Base-by-base conservation (phyloP, 2,113 vertebrate genomes). In the Cephalopholis sonnerati region DNA sequence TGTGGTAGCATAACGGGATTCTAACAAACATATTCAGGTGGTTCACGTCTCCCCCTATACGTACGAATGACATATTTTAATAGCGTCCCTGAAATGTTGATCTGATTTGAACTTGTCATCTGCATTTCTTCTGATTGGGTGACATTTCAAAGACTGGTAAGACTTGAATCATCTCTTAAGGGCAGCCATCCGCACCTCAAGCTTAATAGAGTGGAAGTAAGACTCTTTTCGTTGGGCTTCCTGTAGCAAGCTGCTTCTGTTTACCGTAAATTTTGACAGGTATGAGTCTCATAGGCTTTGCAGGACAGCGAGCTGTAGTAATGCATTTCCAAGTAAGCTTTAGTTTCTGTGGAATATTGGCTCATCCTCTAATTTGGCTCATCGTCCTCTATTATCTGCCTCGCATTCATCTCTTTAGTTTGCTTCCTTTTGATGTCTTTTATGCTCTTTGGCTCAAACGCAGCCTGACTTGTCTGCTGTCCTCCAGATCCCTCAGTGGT, bases 401-500 rank as follows among this genome's bases (percentile, higher is more conserved):
- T 39, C 24, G 44, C 20, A 16, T 29, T 55, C n/a, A 25, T 76
- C 13, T 25, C 24, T 22, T 20, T 5, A 9, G 8, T 54, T 3
- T 51, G 29, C 1, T 0, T 36, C 77, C 58, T 12, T 53, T 9
- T 9, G 17, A 32, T 36, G 2, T 13, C 3, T 63, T 65, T 51
- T 11, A 36, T 41, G 5, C 24, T 59, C 7, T 54, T 48, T 1
- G 8, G n/a, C 5, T 74, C 39, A 63, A 50, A 25, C n/a, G 7
- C 65, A 59, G 24, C 0, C 20, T 9, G 13, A n/a, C 51, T 24
- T 51, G 6, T 20, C 24, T 18, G 3, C 57, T 61, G 10, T 54
- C 24, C 41, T 79, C 4, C 93, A 99, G 98, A 99, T 99, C 87
- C 98, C 98, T 63, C 98, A 99, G 4, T 99, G 98, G 98, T 99